Percentiles rank a stretch among this genome's conserved stretches.
Evolutionary conservation across 1,140 invertebrate genomes (phyloP).

Genomic region (Euura lappo): DNA sequence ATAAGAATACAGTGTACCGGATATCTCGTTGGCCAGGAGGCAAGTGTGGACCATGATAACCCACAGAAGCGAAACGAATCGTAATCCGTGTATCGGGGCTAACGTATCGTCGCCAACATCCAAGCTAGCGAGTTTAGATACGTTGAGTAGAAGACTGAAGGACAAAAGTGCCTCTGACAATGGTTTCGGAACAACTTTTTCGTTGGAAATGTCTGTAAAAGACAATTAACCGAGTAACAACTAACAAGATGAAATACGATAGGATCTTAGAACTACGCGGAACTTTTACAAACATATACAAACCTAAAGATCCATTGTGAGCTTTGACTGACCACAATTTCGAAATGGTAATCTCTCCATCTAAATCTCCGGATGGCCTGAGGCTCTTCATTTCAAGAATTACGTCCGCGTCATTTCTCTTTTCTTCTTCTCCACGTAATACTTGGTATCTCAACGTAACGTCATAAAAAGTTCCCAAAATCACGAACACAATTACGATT

Average conservation of each 20-base stretch:
- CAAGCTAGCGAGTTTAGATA: constrained; percentile 40
- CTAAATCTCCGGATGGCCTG: constrained; percentile 13
- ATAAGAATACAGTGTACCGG: constrained; percentile 36
- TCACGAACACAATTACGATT: constrained; percentile 27
- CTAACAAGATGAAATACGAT: neutral
- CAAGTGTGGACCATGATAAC: constrained; percentile 55
- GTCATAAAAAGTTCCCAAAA: constrained; percentile 42
- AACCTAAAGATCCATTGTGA: constrained; percentile 41
- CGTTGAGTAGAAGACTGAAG: constrained; percentile 44
- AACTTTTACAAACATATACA: constrained; percentile 9
- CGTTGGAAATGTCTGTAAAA: constrained; percentile 35
- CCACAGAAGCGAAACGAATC: constrained; percentile 54
- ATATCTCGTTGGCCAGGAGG: constrained; percentile 46
- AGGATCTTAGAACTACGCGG: neutral
- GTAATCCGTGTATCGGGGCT: constrained; percentile 53
- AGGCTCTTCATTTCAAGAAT: constrained; percentile 24
- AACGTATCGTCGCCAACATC: constrained; percentile 50
- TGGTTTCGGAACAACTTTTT: constrained; percentile 33
- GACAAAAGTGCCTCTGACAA: constrained; percentile 42
- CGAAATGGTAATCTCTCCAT: constrained; percentile 32
- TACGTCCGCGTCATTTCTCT: constrained; percentile 11
- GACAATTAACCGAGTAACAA: neutral
- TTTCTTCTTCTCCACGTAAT: constrained; percentile 20
- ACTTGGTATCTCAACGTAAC: constrained; percentile 39
- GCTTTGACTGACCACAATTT: constrained; percentile 39